Evolutionary conservation across 1,140 invertebrate species (phyloP).

Genomic region (Popillia japonica): DNA sequence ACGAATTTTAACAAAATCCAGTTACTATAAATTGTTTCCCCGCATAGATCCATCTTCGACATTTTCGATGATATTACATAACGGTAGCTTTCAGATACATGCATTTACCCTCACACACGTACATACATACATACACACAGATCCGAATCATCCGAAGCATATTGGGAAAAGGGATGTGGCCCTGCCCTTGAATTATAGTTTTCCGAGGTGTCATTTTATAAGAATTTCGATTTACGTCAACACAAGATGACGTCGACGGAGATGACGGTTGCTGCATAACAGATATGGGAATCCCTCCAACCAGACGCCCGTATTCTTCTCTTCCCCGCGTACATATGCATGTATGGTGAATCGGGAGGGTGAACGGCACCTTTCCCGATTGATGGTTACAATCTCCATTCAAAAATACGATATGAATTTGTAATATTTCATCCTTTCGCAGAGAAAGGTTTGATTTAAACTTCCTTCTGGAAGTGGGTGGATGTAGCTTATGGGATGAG

Average conservation of each 20-base stretch:
- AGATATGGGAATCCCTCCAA: conserved; percentile 30
- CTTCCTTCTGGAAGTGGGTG: neutral
- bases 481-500: neutral
- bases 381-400: conserved; percentile 29
- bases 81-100: neutral
- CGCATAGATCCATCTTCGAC: no score
- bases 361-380: conserved; percentile 17
- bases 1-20: no score
- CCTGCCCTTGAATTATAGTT: conserved; percentile 49
- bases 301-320: neutral
- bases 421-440: conserved; percentile 11
- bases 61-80: no score
- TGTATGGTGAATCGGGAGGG: neutral
- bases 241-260: conserved; percentile 52
- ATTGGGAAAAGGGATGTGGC: conserved; percentile 47
- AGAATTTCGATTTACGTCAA: conserved; percentile 53
- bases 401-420: conserved; percentile 31
- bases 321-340: neutral
- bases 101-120: neutral
- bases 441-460: conserved; percentile 17
- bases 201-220: conserved; percentile 51
- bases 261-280: conserved; percentile 46
- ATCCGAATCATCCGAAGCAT: conserved; percentile 48
- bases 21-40: no score
- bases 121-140: neutral